Conservation (phyloP, 2,888 invertebrate species). For the Tanytarsus gracilentus region DNA sequence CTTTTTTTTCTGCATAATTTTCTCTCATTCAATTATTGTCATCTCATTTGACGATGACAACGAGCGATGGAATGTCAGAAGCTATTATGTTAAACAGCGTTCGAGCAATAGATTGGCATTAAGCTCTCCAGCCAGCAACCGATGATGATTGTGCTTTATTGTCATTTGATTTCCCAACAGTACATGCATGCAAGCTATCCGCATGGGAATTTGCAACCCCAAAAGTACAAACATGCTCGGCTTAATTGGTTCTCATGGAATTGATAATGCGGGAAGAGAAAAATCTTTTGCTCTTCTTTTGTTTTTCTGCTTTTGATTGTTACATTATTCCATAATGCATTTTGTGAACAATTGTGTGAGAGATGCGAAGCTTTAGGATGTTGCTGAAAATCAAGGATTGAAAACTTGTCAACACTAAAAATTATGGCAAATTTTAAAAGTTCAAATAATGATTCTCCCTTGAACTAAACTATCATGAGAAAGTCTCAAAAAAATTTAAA, state of each 20-base stretch:
- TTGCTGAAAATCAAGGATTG: no score
- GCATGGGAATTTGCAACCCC: slow-evolving; percentile 1
- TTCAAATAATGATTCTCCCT: no score
- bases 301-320: not conserved
- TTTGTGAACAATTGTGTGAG: no score
- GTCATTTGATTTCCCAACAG: slow-evolving; percentile 15
- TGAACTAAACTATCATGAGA: no score
- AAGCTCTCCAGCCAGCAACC: not conserved
- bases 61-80: slow-evolving; percentile 10
- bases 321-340: not conserved
- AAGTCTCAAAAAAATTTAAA: no score
- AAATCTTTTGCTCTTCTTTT: not conserved
- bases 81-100: slow-evolving; percentile 8
- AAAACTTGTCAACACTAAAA: no score
- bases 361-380: no score
- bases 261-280: slow-evolving; percentile 3
- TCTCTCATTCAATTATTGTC: no score
- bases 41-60: not conserved
- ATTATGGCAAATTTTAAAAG: no score
- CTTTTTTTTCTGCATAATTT: no score
- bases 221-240: not conserved
- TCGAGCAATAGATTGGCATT: slow-evolving; percentile 3
- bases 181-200: not conserved
- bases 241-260: slow-evolving; percentile 26
- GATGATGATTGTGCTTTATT: slow-evolving; percentile 16